Percentiles rank a stretch among this genome's conserved stretches.
These are phyloP conservation scores for Hydrotaea diabolus DNA, from an alignment of 2,888 invertebrate genomes.

Conservation along the genomic window DNA sequence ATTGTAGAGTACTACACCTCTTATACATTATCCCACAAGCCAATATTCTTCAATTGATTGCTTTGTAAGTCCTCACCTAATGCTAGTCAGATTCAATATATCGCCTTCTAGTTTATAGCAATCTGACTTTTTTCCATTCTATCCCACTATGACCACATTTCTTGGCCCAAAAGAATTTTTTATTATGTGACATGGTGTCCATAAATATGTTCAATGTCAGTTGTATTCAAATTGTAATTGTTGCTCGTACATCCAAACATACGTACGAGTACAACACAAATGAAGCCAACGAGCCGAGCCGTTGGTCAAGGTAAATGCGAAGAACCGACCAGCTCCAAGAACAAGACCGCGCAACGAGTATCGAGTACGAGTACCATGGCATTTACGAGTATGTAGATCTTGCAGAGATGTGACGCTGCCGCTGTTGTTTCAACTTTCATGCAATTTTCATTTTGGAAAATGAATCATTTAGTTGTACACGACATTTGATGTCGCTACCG, in stretches of 20 bases:
- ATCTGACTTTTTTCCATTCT: too few species aligned
- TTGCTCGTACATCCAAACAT: not conserved
- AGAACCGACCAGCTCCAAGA: too few species aligned
- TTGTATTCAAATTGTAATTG: conserved; percentile 34
- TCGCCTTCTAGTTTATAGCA: too few species aligned
- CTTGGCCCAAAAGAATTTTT: conserved; percentile 56
- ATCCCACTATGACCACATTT: conserved; percentile 58
- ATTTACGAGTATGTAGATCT: conserved; percentile 36
- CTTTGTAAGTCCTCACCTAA: too few species aligned
- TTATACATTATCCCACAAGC: too few species aligned
- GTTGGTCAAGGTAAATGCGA: too few species aligned
- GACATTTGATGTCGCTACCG: conserved; percentile 66
- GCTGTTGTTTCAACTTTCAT: conserved; percentile 42
- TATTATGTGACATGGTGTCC: conserved; percentile 74
- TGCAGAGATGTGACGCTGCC: conserved; percentile 50
- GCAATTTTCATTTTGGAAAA: conserved; percentile 47
- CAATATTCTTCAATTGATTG: too few species aligned
- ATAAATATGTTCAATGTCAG: conserved; percentile 70
- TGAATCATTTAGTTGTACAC: conserved; percentile 62
- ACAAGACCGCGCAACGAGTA: too few species aligned
- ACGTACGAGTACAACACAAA: not conserved
- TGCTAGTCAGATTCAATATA: too few species aligned
- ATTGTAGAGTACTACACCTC: too few species aligned
- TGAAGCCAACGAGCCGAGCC: too few species aligned
- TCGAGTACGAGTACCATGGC: not conserved